Evolutionary conservation across 2,797 vertebrate genomes (phyloP), one percentile per base, ranked within the genome.

Genomic region (Lithobates sylvaticus): DNA sequence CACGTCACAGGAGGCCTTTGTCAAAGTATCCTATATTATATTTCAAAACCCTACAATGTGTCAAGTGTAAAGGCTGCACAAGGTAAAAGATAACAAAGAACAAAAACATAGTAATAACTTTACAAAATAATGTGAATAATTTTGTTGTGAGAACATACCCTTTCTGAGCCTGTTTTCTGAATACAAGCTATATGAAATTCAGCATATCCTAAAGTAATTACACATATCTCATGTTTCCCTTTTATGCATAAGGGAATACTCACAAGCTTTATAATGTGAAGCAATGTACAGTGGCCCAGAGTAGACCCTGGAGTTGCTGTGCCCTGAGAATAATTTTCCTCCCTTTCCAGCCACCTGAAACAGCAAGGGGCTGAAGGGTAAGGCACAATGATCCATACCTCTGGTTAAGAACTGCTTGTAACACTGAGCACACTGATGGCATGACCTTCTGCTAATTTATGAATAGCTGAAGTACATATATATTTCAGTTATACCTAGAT

Each of bases 171-270:
- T n/a, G 6, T 61, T 84, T 83, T 34, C 79, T 89, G 78, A 88
- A 81, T 86, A 75, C 44, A 65, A 86, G 76, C 86, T 86, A 36
- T 88, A 88, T 84, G 6, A 79, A 90, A 89, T 81, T 39, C 26
- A 77, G 54, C 81, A 67, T 78, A 64, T 72, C n/a, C 83, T 78
- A 68, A 64, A 88, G 88, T 87, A 90, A 81, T 87, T 88, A 86
- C 85, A 86, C 83, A 86, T 90, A 88, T 91, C 92, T 89, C 90
- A 91, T 89, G 78, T 76, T 90, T 89, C 89, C 70, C 84, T 88
- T 87, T 87, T 85, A 76, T 88, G 89, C 89, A 50, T 82, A 89
- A 78, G 69, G 58, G 84, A 89, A 89, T 89, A 89, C 81, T 88
- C 89, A 78, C 81, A 80, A 89, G 84, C 88, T 90, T 89, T 85